phyloP scores from a whole-genome alignment of 1,140 invertebrate species.

The Onthophagus taurus region DNA sequence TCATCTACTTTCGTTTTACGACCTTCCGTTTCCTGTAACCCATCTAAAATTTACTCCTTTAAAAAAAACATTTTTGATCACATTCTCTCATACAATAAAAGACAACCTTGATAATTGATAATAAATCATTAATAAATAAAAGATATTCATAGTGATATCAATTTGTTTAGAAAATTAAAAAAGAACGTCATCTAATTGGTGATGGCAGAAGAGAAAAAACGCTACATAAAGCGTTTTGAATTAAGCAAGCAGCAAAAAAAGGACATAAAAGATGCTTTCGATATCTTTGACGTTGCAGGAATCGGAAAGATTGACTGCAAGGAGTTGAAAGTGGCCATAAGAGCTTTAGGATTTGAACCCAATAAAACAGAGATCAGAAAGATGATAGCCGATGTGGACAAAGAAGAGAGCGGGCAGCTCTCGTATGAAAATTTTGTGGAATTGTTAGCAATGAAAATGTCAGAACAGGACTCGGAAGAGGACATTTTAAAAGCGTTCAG shows the following conservation, averaged over 20 bases:
- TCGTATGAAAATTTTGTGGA: constrained; percentile 13
- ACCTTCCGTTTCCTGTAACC: too few relatives aligned
- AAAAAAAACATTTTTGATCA: too few relatives aligned
- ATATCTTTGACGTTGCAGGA: constrained; percentile 11
- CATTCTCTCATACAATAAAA: too few relatives aligned
- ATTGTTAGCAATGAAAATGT: constrained; percentile 8
- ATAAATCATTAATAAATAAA: too few relatives aligned
- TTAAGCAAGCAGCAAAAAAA: constrained; percentile 7
- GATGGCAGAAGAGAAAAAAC: too few relatives aligned
- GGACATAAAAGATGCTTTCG: constrained; percentile 12
- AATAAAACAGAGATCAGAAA: constrained; percentile 12
- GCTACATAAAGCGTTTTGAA: constrained; percentile 5
- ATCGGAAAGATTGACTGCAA: constrained; percentile 11
- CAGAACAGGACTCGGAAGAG: constrained; percentile 7
- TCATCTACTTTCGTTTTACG: too few relatives aligned
- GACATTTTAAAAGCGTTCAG: constrained; percentile 14
- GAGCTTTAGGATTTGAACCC: constrained; percentile 12
- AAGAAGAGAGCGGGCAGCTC: constrained; percentile 9
- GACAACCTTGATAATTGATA: too few relatives aligned
- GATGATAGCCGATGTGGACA: constrained; percentile 12
- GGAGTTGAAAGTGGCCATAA: constrained; percentile 12
- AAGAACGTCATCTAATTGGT: too few relatives aligned
- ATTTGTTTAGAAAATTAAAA: too few relatives aligned
- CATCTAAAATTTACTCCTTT: too few relatives aligned
- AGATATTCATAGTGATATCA: too few relatives aligned